phyloP scores from a whole-genome alignment of 1,140 invertebrate genomes.

The Macrotrachela quadricornifera region DNA sequence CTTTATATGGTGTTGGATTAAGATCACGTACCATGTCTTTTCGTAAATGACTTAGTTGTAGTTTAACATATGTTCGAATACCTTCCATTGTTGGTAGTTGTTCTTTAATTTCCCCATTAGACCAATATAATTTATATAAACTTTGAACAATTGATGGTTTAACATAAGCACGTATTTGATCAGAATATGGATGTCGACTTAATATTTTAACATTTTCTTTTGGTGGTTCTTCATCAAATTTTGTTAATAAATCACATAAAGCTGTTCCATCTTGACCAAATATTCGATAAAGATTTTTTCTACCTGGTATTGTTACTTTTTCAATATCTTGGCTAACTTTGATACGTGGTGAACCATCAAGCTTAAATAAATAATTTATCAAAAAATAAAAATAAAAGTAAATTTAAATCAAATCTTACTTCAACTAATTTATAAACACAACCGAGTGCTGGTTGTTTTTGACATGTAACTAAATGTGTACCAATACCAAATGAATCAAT shows the following conservation, averaged over 20 bases:
- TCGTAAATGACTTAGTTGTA: conserved; percentile 55
- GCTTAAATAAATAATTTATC: conserved; percentile 26
- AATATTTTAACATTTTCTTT: conserved; percentile 55
- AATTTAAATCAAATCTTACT: background rate
- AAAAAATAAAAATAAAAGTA: no score
- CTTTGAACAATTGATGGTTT: conserved; percentile 58
- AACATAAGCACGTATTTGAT: conserved; percentile 79
- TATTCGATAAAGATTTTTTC: conserved; percentile 55
- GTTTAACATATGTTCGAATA: conserved; percentile 46
- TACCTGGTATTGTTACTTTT: conserved; percentile 89
- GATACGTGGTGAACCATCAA: conserved; percentile 70
- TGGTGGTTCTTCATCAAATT: conserved; percentile 53
- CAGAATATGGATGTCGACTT: conserved; percentile 76
- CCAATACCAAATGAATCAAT: conserved; percentile 93
- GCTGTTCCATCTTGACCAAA: conserved; percentile 78
- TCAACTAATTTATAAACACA: conserved; percentile 69
- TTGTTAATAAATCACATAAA: conserved; percentile 68
- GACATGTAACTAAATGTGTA: conserved; percentile 61
- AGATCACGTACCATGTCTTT: conserved; percentile 81
- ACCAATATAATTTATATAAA: conserved; percentile 64
- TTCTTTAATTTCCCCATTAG: conserved; percentile 39
- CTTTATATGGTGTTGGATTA: conserved; percentile 96
- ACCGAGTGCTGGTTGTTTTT: conserved; percentile 76
- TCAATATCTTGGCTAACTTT: conserved; percentile 92
- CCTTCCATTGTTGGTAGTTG: no score